Base-by-base conservation (phyloP, 2,113 vertebrate genomes). In the Pseudopipra pipra region DNA sequence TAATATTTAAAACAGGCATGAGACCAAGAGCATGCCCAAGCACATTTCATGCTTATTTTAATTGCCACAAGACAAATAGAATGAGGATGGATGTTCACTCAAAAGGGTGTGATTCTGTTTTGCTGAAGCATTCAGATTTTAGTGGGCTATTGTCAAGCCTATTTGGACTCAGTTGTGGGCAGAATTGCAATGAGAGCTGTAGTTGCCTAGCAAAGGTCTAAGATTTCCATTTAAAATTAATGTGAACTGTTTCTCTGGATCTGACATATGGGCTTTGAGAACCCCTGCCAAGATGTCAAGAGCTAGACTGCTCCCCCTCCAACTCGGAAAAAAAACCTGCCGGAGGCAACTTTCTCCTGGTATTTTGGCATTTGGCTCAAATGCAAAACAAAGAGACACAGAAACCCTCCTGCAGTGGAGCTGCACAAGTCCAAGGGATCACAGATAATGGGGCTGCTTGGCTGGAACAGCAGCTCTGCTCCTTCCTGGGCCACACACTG, bases 181-280 rank as follows among this genome's bases (percentile, higher is more conserved):
- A 94, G 95, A 96, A 96, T 92, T 41, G 93, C 95, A 96, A 95
- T 92, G 93, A 96, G 92, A 94, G 76, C 86, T 52, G 87, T 5
- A 95, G 95, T 94, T 96, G 95, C 96, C 93, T 96, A 96, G 95
- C 96, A 95, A 96, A 96, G 93, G 96, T 95, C 95, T 95, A 68
- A 63, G 93, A 96, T 97, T 96, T 95, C 93, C 95, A 95, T 97
- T 94, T 96, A 93, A 97, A 97, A 97, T 94, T 81, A 96, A 96
- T 93, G 92, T 94, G 85, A 96, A 93, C 93, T 90, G 92, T 88
- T 94, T 73, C 93, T 61, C 85, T 78, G 39, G 74, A 52, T 88
- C 79, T 94, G 95, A 94, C 96, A 97, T 96, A 96, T 96, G 95
- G 95, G 95, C 91, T 95, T 20, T 71, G 90, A 84, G 95, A 95